Evolutionary conservation across 2,113 vertebrate genomes (phyloP), one percentile per base, ranked within the genome.

Genomic region (Sinocyclocheilus maitianheensis): DNA sequence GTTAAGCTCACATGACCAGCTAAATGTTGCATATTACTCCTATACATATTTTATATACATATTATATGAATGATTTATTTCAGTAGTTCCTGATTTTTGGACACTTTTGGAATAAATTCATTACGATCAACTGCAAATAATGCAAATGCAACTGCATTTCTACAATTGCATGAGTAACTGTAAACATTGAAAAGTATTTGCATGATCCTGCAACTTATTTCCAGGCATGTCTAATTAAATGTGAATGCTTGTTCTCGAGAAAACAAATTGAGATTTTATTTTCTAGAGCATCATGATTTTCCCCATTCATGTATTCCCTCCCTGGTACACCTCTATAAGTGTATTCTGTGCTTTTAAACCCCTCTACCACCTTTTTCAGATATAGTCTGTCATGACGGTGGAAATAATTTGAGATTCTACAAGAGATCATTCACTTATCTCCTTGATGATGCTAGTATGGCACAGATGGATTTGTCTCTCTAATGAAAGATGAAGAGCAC

Each of bases 401-500:
- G 58, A 62, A n/a, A 62, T 62, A 43, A 62, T 34, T 53, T 82
- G 24, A 34, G 40, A 51, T 82, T 53, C 1, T 53, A 30, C 26
- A 60, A 34, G 40, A 82, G 46, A 37, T 43, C 37, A 51, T 48
- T 86, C 20, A 34, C 43, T 37, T 26, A 77, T 55, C 26, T n/a
- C 22, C 72, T 67, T 60, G 6, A 67, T 83, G 37, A 34, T 76
- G 55, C 51, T 20, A 80, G 80, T 18, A 34, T 37, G 26, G 58
- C 51, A 20, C 48, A 78, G 83, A 85, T 83, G 58, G 77, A 89
- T 71, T 51, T 40, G 72, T 89, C 86, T 79, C 12, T 83, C 63
- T 89, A 89, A 87, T 89, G 24, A 72, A 63, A 87, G 53, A 58
- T 76, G 83, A 87, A 84, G 75, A 43, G 53, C 83, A 76, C 72